Conservation (phyloP, 2,888 invertebrate species). For the Drosophila affinis region DNA sequence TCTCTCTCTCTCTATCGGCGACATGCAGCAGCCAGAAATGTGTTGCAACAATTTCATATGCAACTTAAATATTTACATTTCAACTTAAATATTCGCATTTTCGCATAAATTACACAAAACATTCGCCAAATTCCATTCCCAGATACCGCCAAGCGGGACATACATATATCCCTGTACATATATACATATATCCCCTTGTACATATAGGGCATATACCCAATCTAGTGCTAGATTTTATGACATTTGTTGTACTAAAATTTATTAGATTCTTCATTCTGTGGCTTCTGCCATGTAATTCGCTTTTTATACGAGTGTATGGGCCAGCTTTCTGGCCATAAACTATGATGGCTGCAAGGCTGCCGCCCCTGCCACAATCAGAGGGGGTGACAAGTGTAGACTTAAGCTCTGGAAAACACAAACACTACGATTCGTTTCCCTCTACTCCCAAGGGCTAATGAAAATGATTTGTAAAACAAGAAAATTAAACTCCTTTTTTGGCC, state of each 20-base stretch:
- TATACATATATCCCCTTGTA: background rate
- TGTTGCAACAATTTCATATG: conserved; percentile 62
- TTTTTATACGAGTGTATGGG: conserved; percentile 59
- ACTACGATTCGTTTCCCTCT: conserved; percentile 15
- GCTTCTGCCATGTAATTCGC: conserved; percentile 63
- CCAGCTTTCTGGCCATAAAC: conserved; percentile 68
- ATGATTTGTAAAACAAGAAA: conserved; percentile 30
- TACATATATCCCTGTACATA: background rate
- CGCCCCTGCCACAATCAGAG: conserved; percentile 19
- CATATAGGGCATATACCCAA: conserved; percentile 15
- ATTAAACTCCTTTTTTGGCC: conserved; percentile 2
- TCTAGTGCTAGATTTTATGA: conserved; percentile 60
- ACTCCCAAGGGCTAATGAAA: conserved; percentile 18
- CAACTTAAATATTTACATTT: conserved; percentile 77
- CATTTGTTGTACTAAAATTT: conserved; percentile 74
- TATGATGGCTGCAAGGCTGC: conserved; percentile 63
- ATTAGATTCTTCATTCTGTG: conserved; percentile 67
- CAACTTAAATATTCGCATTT: conserved; percentile 76
- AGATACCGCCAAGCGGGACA: background rate
- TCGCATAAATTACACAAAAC: conserved; percentile 75
- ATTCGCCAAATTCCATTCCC: conserved; percentile 57
- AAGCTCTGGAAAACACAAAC: conserved; percentile 14
- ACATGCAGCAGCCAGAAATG: conserved; percentile 50
- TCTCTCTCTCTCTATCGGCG: conserved; percentile 56
- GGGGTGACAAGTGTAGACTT: conserved; percentile 4